Conservation (phyloP, 2,888 invertebrate species). For the Drosophila testacea region DNA sequence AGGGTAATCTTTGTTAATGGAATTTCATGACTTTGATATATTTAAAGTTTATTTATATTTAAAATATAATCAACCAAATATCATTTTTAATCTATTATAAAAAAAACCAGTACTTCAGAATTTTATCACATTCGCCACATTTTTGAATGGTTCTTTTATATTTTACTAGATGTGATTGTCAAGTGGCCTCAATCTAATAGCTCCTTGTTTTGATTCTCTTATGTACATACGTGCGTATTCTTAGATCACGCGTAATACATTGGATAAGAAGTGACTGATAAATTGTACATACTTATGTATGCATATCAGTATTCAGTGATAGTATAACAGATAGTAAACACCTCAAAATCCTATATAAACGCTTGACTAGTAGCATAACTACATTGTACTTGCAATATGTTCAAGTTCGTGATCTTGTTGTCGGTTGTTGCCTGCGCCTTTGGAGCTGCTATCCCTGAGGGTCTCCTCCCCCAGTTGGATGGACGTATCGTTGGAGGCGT, state of each 20-base stretch:
- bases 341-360: slow-evolving; percentile 25
- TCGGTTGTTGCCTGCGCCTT: slow-evolving; percentile 67
- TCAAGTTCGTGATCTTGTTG: slow-evolving; percentile 70
- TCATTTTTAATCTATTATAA: too few relatives aligned
- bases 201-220: slow-evolving; percentile 1
- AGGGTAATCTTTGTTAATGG: too few relatives aligned
- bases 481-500: slow-evolving; percentile 82
- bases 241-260: neutral
- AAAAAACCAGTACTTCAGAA: neutral
- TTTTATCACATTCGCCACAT: neutral
- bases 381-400: slow-evolving; percentile 56
- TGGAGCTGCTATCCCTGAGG: slow-evolving; percentile 68
- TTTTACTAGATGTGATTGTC: neutral
- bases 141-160: neutral
- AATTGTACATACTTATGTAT: neutral
- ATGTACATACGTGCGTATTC: neutral
- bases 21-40: too few relatives aligned
- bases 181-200: neutral
- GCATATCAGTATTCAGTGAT: slow-evolving; percentile 1
- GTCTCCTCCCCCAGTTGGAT: slow-evolving; percentile 72
- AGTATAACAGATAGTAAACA: slow-evolving; percentile 4
- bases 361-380: slow-evolving; percentile 20
- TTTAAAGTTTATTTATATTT: too few relatives aligned
- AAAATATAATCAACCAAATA: too few relatives aligned
- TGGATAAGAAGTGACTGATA: slow-evolving; percentile 2